Evolutionary conservation across 1,140 invertebrate genomes (phyloP).

Genomic region (fruit fly (Drosophila melanogaster)): Release_6_plus_ISO1_MT NT_033777.3:25056001-25056500

Average conservation of each 20-base stretch:
- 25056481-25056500: conserved; percentile 31
- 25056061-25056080: conserved; percentile 26
- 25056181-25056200: not conserved
- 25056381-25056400: not conserved
- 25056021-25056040: conserved; percentile 7
- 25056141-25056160: conserved; percentile 1
- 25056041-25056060: conserved; percentile 28
- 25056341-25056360: not conserved
- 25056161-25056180: conserved; percentile 41
- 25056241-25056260: conserved; percentile 5
- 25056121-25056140: conserved; percentile 1
- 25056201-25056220: not conserved
- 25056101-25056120: conserved; percentile 36
- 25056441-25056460: conserved; percentile 11
- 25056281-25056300: conserved; percentile 22
- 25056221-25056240: conserved; percentile 7
- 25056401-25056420: not conserved
- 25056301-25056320: not conserved
- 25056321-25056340: not conserved
- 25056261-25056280: not conserved
- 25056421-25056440: conserved; percentile 14
- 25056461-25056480: conserved; percentile 23
- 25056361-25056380: not conserved
- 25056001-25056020: too few species aligned
- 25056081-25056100: conserved; percentile 37